A percentile compares a stretch with the other conserved stretches of the same genome.
phyloP scores from a whole-genome alignment of 2,797 vertebrate genomes.

The Myoxocephalus aenaeus region DNA sequence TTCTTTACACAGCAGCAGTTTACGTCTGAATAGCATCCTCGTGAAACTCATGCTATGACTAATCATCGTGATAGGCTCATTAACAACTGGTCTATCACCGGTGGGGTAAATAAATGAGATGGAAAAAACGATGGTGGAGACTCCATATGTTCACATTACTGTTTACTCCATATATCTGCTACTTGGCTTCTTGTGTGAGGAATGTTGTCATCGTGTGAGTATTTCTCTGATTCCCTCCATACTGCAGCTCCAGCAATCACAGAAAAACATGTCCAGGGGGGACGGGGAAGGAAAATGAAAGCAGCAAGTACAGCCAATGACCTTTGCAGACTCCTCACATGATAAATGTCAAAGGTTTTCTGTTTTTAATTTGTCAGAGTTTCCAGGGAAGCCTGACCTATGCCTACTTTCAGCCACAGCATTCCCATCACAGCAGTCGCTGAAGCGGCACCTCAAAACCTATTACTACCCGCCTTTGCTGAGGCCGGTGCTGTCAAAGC shows the following conservation, averaged over 20 bases:
- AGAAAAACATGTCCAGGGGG: slow-evolving; percentile 73
- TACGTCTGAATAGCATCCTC: slow-evolving; percentile 43
- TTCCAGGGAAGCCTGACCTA: slow-evolving; percentile 81
- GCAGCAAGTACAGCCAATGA: slow-evolving; percentile 73
- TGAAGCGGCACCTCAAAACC: slow-evolving; percentile 79
- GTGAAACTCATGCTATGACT: slow-evolving; percentile 57
- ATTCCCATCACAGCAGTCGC: slow-evolving; percentile 75
- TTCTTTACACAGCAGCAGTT: slow-evolving; percentile 58
- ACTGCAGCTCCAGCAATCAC: slow-evolving; percentile 65
- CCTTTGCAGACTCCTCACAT: slow-evolving; percentile 79
- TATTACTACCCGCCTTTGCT: slow-evolving; percentile 75
- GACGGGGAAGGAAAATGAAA: slow-evolving; percentile 66
- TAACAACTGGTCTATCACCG: slow-evolving; percentile 32
- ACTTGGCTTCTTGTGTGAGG: slow-evolving; percentile 12
- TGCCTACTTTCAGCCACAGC: slow-evolving; percentile 72
- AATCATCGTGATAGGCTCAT: slow-evolving; percentile 44
- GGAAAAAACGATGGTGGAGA: background rate
- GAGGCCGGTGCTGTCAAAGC: slow-evolving; percentile 77
- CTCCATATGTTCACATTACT: slow-evolving; percentile 21
- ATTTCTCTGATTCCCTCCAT: slow-evolving; percentile 50
- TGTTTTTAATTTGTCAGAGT: slow-evolving; percentile 84
- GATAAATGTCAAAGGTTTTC: slow-evolving; percentile 85
- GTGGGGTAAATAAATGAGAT: slow-evolving; percentile 17
- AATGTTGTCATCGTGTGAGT: slow-evolving; percentile 42
- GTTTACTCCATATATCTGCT: slow-evolving; percentile 38